Conservation (phyloP, 2,888 invertebrate species). For the Azorinus chamasolen region DNA sequence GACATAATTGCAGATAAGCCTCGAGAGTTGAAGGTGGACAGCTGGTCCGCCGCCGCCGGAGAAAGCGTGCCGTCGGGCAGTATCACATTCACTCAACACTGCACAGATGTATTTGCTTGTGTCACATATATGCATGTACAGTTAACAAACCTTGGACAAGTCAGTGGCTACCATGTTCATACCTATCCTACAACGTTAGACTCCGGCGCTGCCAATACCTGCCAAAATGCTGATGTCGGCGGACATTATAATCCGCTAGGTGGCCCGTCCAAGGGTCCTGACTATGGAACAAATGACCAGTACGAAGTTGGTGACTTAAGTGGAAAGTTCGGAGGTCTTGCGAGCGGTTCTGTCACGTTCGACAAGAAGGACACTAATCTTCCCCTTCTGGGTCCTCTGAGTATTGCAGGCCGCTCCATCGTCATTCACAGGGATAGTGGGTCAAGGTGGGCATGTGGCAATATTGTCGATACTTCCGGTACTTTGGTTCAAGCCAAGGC, state of each 20-base stretch:
- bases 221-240: constrained; percentile 89
- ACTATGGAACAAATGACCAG: constrained; percentile 89
- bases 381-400: constrained; percentile 93
- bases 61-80: constrained; percentile 45
- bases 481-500: constrained; percentile 91
- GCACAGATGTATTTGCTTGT: constrained; percentile 35
- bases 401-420: constrained; percentile 93
- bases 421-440: constrained; percentile 89
- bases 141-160: constrained; percentile 83
- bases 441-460: constrained; percentile 85
- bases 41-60: constrained; percentile 43
- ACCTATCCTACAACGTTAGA: constrained; percentile 83
- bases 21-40: constrained; percentile 49
- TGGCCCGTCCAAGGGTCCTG: constrained; percentile 66
- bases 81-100: constrained; percentile 64
- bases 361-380: constrained; percentile 93
- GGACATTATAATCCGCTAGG: constrained; percentile 92
- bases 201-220: constrained; percentile 68
- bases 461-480: constrained; percentile 58
- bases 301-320: constrained; percentile 96
- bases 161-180: constrained; percentile 86
- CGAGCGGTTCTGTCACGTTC: constrained; percentile 88
- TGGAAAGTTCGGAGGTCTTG: constrained; percentile 93
- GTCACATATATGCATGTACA: constrained; percentile 87
- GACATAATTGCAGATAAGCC: constrained; percentile 74